Conservation (phyloP, 2,888 invertebrate species). For the Encarsia formosa region DNA sequence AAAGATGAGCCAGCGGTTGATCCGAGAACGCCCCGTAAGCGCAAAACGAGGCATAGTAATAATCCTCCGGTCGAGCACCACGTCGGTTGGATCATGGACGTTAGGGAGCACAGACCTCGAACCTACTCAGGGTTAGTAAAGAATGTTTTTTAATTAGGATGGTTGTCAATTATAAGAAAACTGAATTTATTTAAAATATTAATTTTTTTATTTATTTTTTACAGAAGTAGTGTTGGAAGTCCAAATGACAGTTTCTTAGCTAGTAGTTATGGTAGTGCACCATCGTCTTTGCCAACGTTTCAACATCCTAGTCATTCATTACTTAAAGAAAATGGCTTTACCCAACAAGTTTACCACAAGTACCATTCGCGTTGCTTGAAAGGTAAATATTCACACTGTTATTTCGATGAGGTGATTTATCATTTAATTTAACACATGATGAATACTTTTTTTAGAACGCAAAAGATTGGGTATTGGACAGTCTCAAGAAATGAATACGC, state of each 20-base stretch:
- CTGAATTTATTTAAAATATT: not conserved
- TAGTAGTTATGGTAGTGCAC: constrained; percentile 74
- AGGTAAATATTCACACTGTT: constrained; percentile 56
- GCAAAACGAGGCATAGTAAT: constrained; percentile 85
- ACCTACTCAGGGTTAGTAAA: constrained; percentile 68
- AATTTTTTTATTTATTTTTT: not conserved
- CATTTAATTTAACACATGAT: constrained; percentile 31
- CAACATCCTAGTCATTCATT: constrained; percentile 95
- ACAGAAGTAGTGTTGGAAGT: constrained; percentile 67
- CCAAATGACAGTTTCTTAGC: constrained; percentile 64
- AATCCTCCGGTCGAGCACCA: constrained; percentile 94
- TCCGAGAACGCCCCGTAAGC: constrained; percentile 71
- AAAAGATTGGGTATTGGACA: constrained; percentile 89
- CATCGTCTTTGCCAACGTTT: constrained; percentile 82
- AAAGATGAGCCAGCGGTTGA: constrained; percentile 68
- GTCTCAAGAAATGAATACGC: constrained; percentile 98
- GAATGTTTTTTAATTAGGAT: not conserved
- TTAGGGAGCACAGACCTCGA: constrained; percentile 74
- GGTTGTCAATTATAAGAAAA: not conserved
- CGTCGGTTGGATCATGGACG: constrained; percentile 97
- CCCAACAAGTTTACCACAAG: constrained; percentile 95
- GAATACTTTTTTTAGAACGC: constrained; percentile 66
- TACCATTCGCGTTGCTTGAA: constrained; percentile 91
- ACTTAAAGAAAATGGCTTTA: constrained; percentile 94
- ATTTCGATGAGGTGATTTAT: not conserved